These are phyloP conservation scores for Aviceda subcristata DNA, from an alignment of 2,113 vertebrate species.

Conservation along the genomic window DNA sequence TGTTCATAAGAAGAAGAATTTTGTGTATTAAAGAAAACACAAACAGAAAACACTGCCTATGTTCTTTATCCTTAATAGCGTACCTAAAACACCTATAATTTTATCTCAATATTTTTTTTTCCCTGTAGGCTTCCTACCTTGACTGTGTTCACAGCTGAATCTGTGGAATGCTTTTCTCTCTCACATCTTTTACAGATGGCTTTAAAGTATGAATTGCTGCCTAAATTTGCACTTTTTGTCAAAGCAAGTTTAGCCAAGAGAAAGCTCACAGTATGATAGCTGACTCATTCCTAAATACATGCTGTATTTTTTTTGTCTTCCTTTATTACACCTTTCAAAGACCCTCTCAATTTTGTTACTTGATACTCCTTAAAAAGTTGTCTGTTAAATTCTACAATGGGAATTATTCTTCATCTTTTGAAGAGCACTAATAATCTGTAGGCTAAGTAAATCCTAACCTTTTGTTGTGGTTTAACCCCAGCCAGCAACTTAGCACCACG, in stretches of 20 bases:
- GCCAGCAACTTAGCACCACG: no score
- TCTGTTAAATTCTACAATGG: not conserved
- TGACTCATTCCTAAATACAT: not conserved
- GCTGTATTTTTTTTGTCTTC: not conserved
- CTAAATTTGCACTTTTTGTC: not conserved
- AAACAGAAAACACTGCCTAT: not conserved
- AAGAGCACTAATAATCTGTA: not conserved
- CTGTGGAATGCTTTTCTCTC: not conserved
- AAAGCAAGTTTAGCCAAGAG: conserved; percentile 7
- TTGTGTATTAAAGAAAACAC: not conserved
- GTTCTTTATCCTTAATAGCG: not conserved
- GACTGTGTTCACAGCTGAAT: not conserved
- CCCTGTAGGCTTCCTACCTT: not conserved
- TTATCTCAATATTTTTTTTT: not conserved
- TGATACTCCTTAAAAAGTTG: not conserved
- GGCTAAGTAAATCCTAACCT: not conserved
- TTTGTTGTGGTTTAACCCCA: not conserved
- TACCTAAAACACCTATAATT: not conserved
- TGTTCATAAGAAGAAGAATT: not conserved
- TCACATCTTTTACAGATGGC: not conserved
- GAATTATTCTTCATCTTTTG: not conserved
- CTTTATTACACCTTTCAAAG: not conserved
- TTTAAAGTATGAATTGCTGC: not conserved
- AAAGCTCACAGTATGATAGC: not conserved
- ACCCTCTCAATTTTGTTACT: not conserved